A percentile compares a stretch with the other conserved stretches of the same genome.
Evolutionary conservation across 1,140 invertebrate species (phyloP).

Genomic region (Pseudomyrmex cubaensis): DNA sequence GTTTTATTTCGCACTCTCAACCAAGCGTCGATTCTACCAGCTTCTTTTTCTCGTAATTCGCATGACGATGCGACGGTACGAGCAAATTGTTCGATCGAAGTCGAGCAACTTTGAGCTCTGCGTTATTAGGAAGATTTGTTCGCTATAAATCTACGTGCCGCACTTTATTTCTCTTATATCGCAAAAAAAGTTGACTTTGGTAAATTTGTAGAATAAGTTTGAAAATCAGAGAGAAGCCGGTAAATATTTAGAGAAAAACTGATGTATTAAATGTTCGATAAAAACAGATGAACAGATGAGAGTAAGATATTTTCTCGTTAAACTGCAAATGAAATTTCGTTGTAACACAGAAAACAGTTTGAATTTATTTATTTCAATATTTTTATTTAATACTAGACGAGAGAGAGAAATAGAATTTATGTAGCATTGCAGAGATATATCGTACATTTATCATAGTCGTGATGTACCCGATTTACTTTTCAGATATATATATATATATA

Average conservation of each 20-base stretch:
- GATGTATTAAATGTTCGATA: no score
- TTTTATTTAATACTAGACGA: no score
- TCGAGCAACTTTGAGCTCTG: not conserved
- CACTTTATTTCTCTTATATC: no score
- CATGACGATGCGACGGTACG: not conserved
- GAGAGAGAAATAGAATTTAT: no score
- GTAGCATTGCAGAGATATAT: not conserved
- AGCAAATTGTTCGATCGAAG: conserved; percentile 2
- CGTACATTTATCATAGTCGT: not conserved
- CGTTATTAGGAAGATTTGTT: not conserved
- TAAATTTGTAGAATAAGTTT: not conserved
- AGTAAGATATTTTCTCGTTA: no score
- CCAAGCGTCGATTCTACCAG: not conserved
- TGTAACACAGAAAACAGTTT: not conserved
- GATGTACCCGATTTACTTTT: not conserved
- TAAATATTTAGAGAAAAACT: no score
- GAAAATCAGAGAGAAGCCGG: no score
- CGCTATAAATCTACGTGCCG: not conserved
- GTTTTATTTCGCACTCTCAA: conserved; percentile 15
- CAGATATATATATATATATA: not conserved
- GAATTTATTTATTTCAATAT: not conserved
- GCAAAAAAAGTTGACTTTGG: no score
- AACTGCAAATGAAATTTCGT: no score
- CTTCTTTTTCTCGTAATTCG: conserved; percentile 8
- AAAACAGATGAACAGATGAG: no score